Conservation (phyloP, 2,888 invertebrate genomes). For the Temnothorax rugatulus region DNA sequence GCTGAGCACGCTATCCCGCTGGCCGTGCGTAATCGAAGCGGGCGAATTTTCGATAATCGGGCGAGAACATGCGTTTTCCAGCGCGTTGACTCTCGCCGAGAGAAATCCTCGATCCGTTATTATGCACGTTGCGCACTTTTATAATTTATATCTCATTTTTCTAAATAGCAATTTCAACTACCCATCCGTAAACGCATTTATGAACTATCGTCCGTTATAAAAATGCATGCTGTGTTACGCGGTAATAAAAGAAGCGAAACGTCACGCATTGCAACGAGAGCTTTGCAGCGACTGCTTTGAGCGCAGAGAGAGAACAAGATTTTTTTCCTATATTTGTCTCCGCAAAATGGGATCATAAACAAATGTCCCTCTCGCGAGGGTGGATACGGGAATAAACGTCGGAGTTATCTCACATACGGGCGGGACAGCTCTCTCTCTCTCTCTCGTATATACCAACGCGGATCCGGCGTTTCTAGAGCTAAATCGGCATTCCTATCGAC, state of each 20-base stretch:
- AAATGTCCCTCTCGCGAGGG: slow-evolving; percentile 51
- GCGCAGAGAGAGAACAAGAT: slow-evolving; percentile 1
- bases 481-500: slow-evolving; percentile 73
- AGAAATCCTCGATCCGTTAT: not conserved
- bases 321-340: slow-evolving; percentile 40
- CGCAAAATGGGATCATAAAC: slow-evolving; percentile 59
- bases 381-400: slow-evolving; percentile 64
- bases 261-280: not conserved
- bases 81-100: not conserved
- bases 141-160: not conserved
- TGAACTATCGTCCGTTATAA: not conserved
- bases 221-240: not conserved
- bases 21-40: slow-evolving; percentile 37
- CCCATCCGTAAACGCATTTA: not conserved
- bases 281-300: not conserved
- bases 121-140: not conserved
- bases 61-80: slow-evolving; percentile 29
- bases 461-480: slow-evolving; percentile 52
- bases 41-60: slow-evolving; percentile 29
- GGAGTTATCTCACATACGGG: slow-evolving; percentile 64
- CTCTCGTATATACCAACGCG: not conserved
- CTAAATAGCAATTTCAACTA: not conserved
- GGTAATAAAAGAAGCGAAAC: not conserved
- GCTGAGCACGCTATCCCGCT: slow-evolving; percentile 41
- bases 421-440: slow-evolving; percentile 44